Conservation (phyloP, 2,797 vertebrate species). For the Bovichtus variegatus region DNA sequence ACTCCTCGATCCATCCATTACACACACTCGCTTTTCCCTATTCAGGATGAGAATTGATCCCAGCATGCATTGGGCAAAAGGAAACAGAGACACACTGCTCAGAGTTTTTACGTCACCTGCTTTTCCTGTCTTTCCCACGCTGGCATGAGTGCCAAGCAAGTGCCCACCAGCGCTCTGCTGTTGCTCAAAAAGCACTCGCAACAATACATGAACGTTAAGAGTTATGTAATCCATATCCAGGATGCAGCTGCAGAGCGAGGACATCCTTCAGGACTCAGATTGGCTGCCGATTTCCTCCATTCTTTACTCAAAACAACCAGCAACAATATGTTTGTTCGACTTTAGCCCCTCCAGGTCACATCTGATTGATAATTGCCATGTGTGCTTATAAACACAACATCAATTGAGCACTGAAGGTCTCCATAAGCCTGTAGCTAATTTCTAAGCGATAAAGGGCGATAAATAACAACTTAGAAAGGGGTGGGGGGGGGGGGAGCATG, state of each 20-base stretch:
- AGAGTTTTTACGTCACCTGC: not conserved
- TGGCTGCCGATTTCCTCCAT: conserved; percentile 49
- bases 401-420: conserved; percentile 29
- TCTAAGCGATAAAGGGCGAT: conserved; percentile 33
- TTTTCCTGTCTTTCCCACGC: conserved; percentile 13
- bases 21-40: not conserved
- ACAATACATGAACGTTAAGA: conserved; percentile 17
- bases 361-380: conserved; percentile 18
- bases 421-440: conserved; percentile 37
- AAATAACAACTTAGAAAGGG: conserved; percentile 22
- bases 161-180: not conserved
- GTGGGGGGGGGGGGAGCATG: conserved; percentile 34
- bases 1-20: not conserved
- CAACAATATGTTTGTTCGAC: not conserved
- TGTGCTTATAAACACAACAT: conserved; percentile 29
- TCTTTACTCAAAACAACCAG: conserved; percentile 24
- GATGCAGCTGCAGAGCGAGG: conserved; percentile 58
- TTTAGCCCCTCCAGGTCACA: not conserved
- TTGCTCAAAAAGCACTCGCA: conserved; percentile 20
- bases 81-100: not conserved
- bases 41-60: conserved; percentile 1
- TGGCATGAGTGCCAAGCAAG: rapidly evolving
- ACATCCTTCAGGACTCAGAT: conserved; percentile 37
- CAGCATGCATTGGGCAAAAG: not conserved
- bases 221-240: conserved; percentile 57